A percentile compares a stretch with the other conserved stretches of the same genome.
These are phyloP conservation scores for Lytechinus pictus DNA, from an alignment of 35 echinoderm and acorn worm species.

Conservation along the genomic window DNA sequence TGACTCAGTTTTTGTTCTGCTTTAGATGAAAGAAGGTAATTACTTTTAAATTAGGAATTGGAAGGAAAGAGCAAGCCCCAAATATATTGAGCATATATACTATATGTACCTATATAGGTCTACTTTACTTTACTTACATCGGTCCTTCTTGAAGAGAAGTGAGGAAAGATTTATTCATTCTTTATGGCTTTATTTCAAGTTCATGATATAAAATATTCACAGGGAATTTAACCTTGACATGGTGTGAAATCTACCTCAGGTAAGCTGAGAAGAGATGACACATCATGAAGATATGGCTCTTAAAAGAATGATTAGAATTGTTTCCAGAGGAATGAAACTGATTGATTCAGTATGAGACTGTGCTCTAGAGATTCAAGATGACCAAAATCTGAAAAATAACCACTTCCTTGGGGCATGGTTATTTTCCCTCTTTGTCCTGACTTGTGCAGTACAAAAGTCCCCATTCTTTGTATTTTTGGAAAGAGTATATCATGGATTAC, in stretches of 20 bases:
- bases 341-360: background rate
- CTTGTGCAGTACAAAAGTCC: background rate
- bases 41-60: background rate
- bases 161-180: background rate
- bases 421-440: background rate
- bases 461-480: background rate
- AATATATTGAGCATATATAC: background rate
- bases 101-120: too few relatives aligned
- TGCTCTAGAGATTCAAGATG: background rate
- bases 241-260: background rate
- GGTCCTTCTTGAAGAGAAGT: background rate
- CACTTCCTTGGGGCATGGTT: background rate
- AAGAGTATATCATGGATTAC: background rate
- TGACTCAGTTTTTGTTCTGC: too few relatives aligned
- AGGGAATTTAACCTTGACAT: background rate
- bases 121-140: background rate
- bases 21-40: background rate
- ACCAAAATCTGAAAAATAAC: background rate
- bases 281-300: background rate
- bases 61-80: background rate
- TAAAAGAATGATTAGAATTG: background rate
- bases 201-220: background rate
- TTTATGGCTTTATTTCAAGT: background rate
- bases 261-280: background rate
- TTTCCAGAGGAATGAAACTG: background rate